phyloP scores from a whole-genome alignment of 2,797 vertebrate genomes.

The Rhodeus uyekii region DNA sequence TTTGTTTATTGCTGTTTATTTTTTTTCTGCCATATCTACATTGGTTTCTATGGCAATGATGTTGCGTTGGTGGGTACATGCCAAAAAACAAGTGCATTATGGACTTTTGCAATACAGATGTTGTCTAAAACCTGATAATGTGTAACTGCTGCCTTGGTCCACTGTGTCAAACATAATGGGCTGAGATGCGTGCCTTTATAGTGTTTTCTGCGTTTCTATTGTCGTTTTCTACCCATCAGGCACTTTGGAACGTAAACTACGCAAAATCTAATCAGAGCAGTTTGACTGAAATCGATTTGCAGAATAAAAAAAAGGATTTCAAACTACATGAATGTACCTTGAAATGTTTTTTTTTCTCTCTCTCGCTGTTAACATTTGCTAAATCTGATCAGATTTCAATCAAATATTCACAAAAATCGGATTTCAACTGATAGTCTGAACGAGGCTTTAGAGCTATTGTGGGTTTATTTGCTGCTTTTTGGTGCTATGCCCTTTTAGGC shows the following conservation, averaged over 20 bases:
- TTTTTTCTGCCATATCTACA: neutral
- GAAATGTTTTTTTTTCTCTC: too few species aligned
- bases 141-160: neutral
- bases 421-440: neutral
- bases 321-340: neutral
- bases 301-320: neutral
- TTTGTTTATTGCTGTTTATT: neutral
- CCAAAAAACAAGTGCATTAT: neutral
- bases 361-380: neutral
- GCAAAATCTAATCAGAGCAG: neutral
- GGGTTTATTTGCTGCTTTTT: constrained; percentile 17
- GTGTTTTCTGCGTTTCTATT: too few species aligned
- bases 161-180: neutral
- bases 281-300: neutral
- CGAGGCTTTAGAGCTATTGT: neutral
- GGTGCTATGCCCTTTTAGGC: neutral
- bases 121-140: neutral
- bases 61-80: neutral
- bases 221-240: neutral
- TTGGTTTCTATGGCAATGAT: neutral
- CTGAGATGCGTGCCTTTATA: too few species aligned
- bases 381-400: neutral
- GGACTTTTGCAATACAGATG: neutral
- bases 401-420: neutral
- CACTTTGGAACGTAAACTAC: neutral